Base-by-base conservation (phyloP, 1,140 invertebrate species). In the Papilio polyxenes region DNA sequence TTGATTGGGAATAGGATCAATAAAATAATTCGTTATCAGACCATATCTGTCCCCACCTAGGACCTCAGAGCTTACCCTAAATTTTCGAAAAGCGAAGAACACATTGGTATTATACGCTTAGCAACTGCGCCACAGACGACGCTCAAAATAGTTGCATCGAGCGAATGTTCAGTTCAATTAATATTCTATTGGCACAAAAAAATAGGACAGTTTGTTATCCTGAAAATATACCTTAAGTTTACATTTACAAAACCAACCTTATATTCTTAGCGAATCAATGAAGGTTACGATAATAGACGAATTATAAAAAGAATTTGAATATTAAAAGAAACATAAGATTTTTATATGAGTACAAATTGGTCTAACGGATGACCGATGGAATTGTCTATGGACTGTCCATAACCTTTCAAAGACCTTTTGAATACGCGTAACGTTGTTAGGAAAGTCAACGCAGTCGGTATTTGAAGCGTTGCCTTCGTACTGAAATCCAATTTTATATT, bases 401-500 rank as follows among this genome's bases (percentile, higher is more conserved):
- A 53, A 53, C 13, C 15, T 13, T 15, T 53, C 51, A 17, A 15
- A 17, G 56, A 20, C 56, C 7, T 20, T 20, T 20, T 59, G n/a
- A 59, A 59, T 1, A n/a, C n/a, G n/a, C 7, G 9, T 40, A 72
- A 40, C 17, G 40, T 74, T 44, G 37, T 4, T 44, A n/a, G 31
- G 69, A 74, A 11, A 72, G 31, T 17, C 44, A 74, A 75, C 48
- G 17, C 3, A 75, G 20, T 75, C 15, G 74, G 85, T 83, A 87
- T 85, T 82, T 85, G 84, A 83, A 86, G 82, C 81, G 81, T 80
- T 80, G 83, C 81, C 82, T 85, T 75, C 82, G 82, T 85, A 82
- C 82, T 83, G 82, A 85, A 89, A 88, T 90, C 90, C 90, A 92
- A 90, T 93, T 94, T 91, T 91, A 92, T 83, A 90, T 88, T 90